Percentiles rank a stretch among this genome's conserved stretches.
These are phyloP conservation scores for Cheirogaleus medius DNA, from an alignment of 2,113 vertebrate species.

Conservation along the genomic window DNA sequence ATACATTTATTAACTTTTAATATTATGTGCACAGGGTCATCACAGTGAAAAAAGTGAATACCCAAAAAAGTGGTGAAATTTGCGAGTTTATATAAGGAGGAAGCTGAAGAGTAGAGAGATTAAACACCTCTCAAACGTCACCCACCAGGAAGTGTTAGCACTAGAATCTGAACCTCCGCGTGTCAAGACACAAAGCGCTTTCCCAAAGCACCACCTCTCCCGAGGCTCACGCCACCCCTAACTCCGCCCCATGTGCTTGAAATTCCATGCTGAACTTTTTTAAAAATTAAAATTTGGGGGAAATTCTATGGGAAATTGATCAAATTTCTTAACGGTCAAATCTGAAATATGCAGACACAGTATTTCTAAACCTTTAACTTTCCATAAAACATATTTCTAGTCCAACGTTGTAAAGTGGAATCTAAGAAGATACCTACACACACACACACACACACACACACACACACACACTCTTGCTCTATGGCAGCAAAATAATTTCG, in stretches of 20 bases:
- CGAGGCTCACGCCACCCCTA: accelerated
- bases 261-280: neutral
- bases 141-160: neutral
- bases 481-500: neutral
- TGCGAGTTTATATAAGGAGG: neutral
- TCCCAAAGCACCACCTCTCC: neutral
- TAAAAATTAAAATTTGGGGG: neutral
- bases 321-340: neutral
- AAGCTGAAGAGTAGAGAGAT: neutral
- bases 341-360: neutral
- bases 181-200: neutral
- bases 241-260: neutral
- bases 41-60: neutral
- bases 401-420: neutral
- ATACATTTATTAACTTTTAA: neutral
- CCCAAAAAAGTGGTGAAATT: neutral
- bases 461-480: neutral
- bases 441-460: neutral
- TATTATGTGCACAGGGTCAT: neutral
- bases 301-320: neutral
- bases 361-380: neutral
- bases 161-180: too few species aligned
- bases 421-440: neutral
- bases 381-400: neutral
- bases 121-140: neutral